phyloP scores from a whole-genome alignment of 2,888 invertebrate species.

The Lochmaea crataegi region DNA sequence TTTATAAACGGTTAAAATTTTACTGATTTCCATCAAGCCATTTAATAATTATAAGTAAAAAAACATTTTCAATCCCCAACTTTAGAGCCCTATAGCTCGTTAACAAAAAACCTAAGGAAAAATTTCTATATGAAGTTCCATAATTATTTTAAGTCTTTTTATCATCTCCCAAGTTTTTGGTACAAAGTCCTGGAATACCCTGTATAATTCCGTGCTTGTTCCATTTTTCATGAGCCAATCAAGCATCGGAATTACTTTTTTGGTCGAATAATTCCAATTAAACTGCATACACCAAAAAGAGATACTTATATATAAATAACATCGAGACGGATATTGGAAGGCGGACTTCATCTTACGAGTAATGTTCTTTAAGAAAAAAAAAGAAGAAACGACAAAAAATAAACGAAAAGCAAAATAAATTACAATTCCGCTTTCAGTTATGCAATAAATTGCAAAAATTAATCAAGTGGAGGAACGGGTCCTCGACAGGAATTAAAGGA shows the following conservation, averaged over 20 bases:
- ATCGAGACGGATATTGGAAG: constrained; percentile 44
- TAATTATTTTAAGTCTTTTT: too few species aligned
- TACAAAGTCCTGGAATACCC: too few species aligned
- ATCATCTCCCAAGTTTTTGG: too few species aligned
- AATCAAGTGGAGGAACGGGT: constrained; percentile 56
- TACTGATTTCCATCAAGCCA: too few species aligned
- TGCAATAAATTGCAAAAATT: constrained; percentile 60
- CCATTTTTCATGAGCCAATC: constrained; percentile 47
- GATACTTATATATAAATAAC: constrained; percentile 44
- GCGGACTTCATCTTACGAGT: constrained; percentile 41
- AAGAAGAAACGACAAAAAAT: constrained; percentile 38
- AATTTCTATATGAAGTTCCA: too few species aligned
- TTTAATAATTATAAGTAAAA: too few species aligned
- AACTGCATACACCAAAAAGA: constrained; percentile 43
- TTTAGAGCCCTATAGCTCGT: too few species aligned
- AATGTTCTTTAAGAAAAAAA: constrained; percentile 33
- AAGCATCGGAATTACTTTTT: constrained; percentile 45
- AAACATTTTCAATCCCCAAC: too few species aligned
- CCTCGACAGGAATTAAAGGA: constrained; percentile 56
- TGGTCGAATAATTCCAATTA: constrained; percentile 51
- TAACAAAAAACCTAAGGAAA: too few species aligned
- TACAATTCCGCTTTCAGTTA: constrained; percentile 55
- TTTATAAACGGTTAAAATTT: too few species aligned
- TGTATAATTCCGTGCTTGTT: constrained; percentile 2
- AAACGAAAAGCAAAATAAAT: constrained; percentile 51